Evolutionary conservation across 2,888 invertebrate genomes (phyloP).

Genomic region (Octodonta nipae): DNA sequence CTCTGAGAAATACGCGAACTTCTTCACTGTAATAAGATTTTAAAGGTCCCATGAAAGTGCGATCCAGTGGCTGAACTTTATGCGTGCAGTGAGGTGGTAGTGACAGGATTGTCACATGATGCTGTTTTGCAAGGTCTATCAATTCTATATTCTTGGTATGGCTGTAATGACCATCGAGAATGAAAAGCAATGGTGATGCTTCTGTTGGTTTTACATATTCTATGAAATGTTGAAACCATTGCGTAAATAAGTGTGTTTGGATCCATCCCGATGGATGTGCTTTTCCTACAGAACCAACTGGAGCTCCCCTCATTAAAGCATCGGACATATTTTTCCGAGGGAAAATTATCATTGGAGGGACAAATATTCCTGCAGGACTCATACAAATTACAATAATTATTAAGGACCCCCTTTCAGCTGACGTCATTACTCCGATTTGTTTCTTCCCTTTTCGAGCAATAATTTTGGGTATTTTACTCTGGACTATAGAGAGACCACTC

Average conservation of each 20-base stretch:
- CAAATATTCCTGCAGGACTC: slow-evolving; percentile 4
- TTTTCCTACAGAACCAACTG: no score
- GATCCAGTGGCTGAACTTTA: slow-evolving; percentile 2
- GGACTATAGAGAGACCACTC: slow-evolving; percentile 9
- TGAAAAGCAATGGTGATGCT: slow-evolving; percentile 5
- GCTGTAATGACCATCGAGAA: slow-evolving; percentile 6
- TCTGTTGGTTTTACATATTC: slow-evolving; percentile 4
- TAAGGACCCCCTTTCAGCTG: slow-evolving; percentile 7
- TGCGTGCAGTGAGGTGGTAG: slow-evolving; percentile 4
- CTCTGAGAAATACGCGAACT: background rate
- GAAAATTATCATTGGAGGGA: slow-evolving; percentile 6
- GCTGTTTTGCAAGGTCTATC: slow-evolving; percentile 3
- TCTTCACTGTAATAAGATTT: slow-evolving; percentile 6
- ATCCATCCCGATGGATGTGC: slow-evolving; percentile 6
- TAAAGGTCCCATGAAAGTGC: slow-evolving; percentile 4
- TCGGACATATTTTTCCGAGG: slow-evolving; percentile 7
- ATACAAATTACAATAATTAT: slow-evolving; percentile 4
- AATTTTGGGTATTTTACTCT: slow-evolving; percentile 6
- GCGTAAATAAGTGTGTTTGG: slow-evolving; percentile 5
- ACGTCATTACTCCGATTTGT: no score
- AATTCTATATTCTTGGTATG: slow-evolving; percentile 8
- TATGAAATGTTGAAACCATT: slow-evolving; percentile 6
- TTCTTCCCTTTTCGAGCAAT: slow-evolving; percentile 7
- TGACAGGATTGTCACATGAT: slow-evolving; percentile 6
- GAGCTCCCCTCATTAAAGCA: slow-evolving; percentile 5